Percentiles rank a stretch among this genome's conserved stretches.
Conservation (phyloP, 2,888 invertebrate species). For the Philereme vetulata region DNA sequence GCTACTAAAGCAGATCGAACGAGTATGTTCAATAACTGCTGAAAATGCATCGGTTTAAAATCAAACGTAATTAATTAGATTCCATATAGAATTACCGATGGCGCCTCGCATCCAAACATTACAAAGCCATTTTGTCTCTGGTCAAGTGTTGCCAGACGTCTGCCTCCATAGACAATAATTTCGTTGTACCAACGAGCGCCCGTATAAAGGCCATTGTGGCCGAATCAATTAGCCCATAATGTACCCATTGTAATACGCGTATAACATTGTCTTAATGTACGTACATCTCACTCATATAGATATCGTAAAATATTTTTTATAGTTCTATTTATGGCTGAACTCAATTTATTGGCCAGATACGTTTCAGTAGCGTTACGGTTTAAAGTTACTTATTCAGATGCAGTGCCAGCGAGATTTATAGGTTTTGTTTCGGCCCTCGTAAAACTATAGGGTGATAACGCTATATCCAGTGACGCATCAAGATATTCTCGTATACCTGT, state of each 20-base stretch:
- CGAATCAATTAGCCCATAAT: slow-evolving; percentile 81
- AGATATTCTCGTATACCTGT: slow-evolving; percentile 39
- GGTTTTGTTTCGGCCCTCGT: slow-evolving; percentile 57
- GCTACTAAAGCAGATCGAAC: neutral
- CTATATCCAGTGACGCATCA: slow-evolving; percentile 37
- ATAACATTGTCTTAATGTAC: slow-evolving; percentile 82
- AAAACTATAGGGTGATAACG: slow-evolving; percentile 49
- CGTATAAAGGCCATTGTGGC: slow-evolving; percentile 77
- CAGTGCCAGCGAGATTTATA: slow-evolving; percentile 56
- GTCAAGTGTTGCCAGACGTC: slow-evolving; percentile 82
- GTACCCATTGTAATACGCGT: slow-evolving; percentile 76
- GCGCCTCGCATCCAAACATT: slow-evolving; percentile 74
- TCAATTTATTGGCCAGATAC: slow-evolving; percentile 78
- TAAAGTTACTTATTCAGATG: slow-evolving; percentile 59
- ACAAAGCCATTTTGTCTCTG: slow-evolving; percentile 83
- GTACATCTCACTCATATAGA: slow-evolving; percentile 58
- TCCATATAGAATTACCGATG: slow-evolving; percentile 73
- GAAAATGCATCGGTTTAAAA: slow-evolving; percentile 38
- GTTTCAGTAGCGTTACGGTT: slow-evolving; percentile 72
- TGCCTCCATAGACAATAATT: slow-evolving; percentile 77
- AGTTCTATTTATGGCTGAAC: slow-evolving; percentile 76
- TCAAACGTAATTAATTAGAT: slow-evolving; percentile 46
- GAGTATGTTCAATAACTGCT: neutral
- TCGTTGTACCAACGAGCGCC: slow-evolving; percentile 70
- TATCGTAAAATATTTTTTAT: slow-evolving; percentile 80